Evolutionary conservation across 2,888 invertebrate species (phyloP).

Genomic region (Zelleria hepariella): DNA sequence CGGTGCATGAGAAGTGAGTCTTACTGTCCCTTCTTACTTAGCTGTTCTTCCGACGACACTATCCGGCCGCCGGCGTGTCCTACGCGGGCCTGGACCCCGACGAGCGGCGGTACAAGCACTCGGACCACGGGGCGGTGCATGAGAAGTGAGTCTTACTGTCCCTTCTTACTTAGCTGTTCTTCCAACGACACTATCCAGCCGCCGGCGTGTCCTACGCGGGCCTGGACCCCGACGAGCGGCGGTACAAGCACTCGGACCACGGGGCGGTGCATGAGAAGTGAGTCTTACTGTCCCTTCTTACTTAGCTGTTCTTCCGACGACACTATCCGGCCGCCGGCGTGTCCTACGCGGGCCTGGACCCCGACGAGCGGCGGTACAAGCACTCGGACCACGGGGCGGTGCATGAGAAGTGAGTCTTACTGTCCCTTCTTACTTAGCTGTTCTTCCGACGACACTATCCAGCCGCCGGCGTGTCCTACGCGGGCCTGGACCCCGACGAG

Average conservation of each 20-base stretch:
- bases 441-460: slow-evolving; percentile 97
- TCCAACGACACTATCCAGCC: slow-evolving; percentile 94
- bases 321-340: slow-evolving; percentile 94
- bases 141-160: slow-evolving; percentile 85
- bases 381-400: slow-evolving; percentile 76
- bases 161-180: too few species aligned
- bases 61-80: slow-evolving; percentile 91
- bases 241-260: slow-evolving; percentile 80
- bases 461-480: slow-evolving; percentile 90
- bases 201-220: slow-evolving; percentile 94
- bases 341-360: slow-evolving; percentile 94
- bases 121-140: slow-evolving; percentile 75
- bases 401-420: slow-evolving; percentile 82
- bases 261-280: slow-evolving; percentile 80
- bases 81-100: slow-evolving; percentile 96
- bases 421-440: too few species aligned
- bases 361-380: slow-evolving; percentile 89
- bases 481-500: slow-evolving; percentile 94
- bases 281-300: too few species aligned
- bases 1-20: slow-evolving; percentile 80
- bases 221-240: slow-evolving; percentile 91
- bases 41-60: slow-evolving; percentile 93
- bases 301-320: slow-evolving; percentile 91
- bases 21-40: too few species aligned
- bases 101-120: slow-evolving; percentile 85